Evolutionary conservation across 2,797 vertebrate species (phyloP).

Genomic region (Zalophus californianus): DNA sequence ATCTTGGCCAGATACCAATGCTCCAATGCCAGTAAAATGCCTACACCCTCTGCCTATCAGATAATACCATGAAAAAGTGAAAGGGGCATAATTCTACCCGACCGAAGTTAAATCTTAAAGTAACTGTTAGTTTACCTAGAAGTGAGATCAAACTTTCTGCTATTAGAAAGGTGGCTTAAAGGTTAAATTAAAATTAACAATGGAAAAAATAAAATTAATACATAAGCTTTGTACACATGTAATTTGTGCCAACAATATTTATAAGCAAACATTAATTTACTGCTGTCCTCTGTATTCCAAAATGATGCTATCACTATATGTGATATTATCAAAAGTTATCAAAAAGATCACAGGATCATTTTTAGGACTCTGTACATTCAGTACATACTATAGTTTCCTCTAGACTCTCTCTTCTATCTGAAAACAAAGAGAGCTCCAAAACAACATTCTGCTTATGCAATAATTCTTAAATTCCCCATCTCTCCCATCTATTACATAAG

Average conservation of each 20-base stretch:
- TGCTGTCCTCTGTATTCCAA: neutral
- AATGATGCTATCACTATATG: neutral
- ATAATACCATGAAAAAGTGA: neutral
- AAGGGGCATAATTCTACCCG: neutral
- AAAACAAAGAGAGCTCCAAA: conserved; percentile 33
- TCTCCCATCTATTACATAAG: neutral
- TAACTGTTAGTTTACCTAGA: neutral
- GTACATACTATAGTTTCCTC: neutral
- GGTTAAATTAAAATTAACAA: conserved; percentile 45
- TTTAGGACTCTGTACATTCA: neutral
- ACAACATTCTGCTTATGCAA: neutral
- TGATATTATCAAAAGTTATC: neutral
- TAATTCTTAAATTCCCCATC: conserved; percentile 7
- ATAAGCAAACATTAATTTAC: conserved; percentile 31
- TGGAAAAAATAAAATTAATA: conserved; percentile 22
- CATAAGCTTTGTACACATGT: neutral
- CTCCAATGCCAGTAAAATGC: neutral
- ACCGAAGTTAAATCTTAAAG: conserved; percentile 44
- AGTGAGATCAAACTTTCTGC: neutral
- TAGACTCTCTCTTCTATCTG: neutral
- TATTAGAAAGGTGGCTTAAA: neutral
- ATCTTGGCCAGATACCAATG: conserved; percentile 14
- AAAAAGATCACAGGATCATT: neutral
- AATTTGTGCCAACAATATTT: neutral
- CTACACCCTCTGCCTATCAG: conserved; percentile 10